phyloP scores from a whole-genome alignment of 2,888 invertebrate species.

The Drosophila austrosaltans region DNA sequence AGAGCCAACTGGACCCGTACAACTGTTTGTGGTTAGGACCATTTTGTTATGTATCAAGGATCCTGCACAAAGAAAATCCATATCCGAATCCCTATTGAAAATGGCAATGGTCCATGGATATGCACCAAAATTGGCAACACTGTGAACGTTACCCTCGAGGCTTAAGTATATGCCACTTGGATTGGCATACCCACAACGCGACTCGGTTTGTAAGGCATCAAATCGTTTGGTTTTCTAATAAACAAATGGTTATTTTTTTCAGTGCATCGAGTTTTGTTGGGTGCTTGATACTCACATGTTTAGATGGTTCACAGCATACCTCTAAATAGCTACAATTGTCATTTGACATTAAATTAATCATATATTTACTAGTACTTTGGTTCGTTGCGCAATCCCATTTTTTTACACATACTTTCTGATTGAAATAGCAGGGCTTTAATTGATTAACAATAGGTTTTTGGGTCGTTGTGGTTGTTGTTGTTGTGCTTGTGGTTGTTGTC shows the following conservation, averaged over 20 bases:
- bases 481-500: too few species aligned
- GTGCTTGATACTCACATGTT: background rate
- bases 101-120: constrained; percentile 46
- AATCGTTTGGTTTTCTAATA: too few species aligned
- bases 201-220: too few species aligned
- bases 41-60: constrained; percentile 14
- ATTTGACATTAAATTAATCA: background rate
- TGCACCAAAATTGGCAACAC: constrained; percentile 35
- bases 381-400: background rate
- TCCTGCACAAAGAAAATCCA: constrained; percentile 7
- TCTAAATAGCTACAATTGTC: constrained; percentile 6
- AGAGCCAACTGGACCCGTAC: accelerated
- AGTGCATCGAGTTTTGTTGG: too few species aligned
- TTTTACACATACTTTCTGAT: background rate
- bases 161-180: constrained; percentile 22
- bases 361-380: background rate
- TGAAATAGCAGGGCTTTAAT: background rate
- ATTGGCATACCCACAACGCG: constrained; percentile 30
- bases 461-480: background rate
- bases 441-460: too few species aligned
- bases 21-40: constrained; percentile 14
- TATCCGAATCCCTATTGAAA: background rate
- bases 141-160: background rate
- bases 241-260: too few species aligned
- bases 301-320: background rate